A percentile compares a stretch with the other conserved stretches of the same genome.
phyloP scores from a whole-genome alignment of 2,113 vertebrate species.

The Tachycineta bicolor region DNA sequence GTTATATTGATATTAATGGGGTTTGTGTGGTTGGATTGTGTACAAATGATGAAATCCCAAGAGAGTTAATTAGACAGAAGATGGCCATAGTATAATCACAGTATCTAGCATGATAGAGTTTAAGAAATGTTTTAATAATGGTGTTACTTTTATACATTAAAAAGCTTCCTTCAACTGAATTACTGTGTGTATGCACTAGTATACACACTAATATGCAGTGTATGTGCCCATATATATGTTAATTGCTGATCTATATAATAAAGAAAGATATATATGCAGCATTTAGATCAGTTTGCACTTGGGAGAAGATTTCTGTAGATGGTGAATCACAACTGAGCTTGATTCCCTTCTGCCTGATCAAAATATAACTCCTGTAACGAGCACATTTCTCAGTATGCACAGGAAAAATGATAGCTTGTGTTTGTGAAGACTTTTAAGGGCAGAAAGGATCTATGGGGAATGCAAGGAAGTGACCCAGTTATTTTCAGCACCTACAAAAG shows the following conservation, averaged over 20 bases:
- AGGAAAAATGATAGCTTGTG: conserved; percentile 19
- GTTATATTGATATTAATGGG: background rate
- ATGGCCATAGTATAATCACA: background rate
- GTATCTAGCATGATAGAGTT: background rate
- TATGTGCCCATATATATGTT: background rate
- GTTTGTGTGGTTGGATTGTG: conserved; percentile 2
- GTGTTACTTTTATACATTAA: background rate
- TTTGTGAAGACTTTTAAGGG: conserved; percentile 26
- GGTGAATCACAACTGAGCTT: background rate
- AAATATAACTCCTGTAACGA: background rate
- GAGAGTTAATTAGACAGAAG: conserved; percentile 39
- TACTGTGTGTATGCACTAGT: background rate
- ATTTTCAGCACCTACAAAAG: conserved; percentile 13
- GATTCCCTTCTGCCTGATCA: background rate
- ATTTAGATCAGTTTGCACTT: background rate
- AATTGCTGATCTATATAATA: background rate
- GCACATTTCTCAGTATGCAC: background rate
- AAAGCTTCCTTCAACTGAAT: background rate
- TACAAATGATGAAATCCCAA: conserved; percentile 28
- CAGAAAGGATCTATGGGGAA: background rate
- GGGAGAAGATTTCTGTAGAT: background rate
- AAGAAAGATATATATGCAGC: background rate
- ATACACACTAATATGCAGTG: background rate
- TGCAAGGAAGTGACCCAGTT: conserved; percentile 16
- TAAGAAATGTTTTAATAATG: background rate